Evolutionary conservation across 2,797 vertebrate genomes (phyloP).

Genomic region (Chrosomus eos): DNA sequence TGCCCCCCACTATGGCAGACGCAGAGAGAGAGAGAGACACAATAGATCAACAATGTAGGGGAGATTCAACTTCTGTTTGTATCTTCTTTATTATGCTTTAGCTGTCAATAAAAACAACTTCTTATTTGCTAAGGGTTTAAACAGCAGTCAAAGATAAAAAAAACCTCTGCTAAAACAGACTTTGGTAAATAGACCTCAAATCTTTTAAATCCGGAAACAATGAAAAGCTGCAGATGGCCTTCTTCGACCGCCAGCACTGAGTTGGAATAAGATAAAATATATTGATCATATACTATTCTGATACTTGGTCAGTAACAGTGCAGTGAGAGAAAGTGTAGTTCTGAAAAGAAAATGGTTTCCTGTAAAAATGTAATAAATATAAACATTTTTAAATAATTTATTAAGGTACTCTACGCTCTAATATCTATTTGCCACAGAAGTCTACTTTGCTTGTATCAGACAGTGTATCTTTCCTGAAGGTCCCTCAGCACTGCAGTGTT

Average conservation of each 20-base stretch:
- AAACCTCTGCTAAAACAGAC: not conserved
- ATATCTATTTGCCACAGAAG: not conserved
- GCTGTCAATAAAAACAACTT: not conserved
- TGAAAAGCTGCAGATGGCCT: not conserved
- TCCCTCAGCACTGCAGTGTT: not conserved
- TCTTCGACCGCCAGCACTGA: not conserved
- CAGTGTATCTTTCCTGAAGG: not conserved
- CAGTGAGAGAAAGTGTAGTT: not conserved
- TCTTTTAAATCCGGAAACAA: not conserved
- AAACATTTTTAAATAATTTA: not conserved
- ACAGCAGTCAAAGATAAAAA: not conserved
- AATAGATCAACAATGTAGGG: not conserved
- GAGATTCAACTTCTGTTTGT: not conserved
- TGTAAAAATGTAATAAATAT: not conserved
- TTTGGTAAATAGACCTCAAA: not conserved
- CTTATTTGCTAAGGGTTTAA: conserved; percentile 1
- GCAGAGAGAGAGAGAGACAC: conserved; percentile 16
- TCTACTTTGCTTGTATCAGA: not conserved
- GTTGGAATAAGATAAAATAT: not conserved
- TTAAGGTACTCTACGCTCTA: not conserved
- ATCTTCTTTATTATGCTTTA: not conserved
- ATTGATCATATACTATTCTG: not conserved
- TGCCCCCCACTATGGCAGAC: not conserved
- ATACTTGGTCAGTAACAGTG: not conserved
- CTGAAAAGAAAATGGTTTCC: not conserved